Base-by-base conservation (phyloP, 2,113 vertebrate genomes). In the Gymnarchus niloticus region DNA sequence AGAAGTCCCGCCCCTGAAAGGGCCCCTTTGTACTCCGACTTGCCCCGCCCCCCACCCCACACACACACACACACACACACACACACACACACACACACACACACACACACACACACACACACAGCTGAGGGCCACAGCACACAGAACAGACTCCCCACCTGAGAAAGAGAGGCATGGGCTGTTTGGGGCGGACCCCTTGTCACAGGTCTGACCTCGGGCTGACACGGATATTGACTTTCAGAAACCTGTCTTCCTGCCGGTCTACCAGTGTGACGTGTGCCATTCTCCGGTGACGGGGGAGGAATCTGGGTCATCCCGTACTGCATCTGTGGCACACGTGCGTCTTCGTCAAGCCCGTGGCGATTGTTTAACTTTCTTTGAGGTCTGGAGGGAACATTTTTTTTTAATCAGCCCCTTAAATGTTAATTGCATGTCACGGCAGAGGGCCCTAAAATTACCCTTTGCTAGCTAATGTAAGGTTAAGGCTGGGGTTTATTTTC, bases 321-420 rank as follows among this genome's bases (percentile, higher is more conserved):
- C 41, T 25, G 91, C 91, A 88, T 92, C 89, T 90, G 89, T 77
- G 85, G 84, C 89, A 89, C 92, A 93, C 91, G 91, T 93, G 92
- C 88, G 89, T 92, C 90, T 91, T 93, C 90, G 93, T 91, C 88
- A 91, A 90, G 90, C 89, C 84, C 88, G 85, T 86, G 84, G 88
- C 87, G 80, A 91, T 90, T 88, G 89, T 92, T 92, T 92, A 91
- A 89, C 87, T 82, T 85, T 82, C 87, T 88, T 88, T 90, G 87
- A 85, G 73, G 86, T 84, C 83, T 61, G 65, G 33, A 91, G 86
- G 85, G 41, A 33, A 89, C 90, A 91, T 87, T 77, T 87, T 90
- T 88, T 91, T 93, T 89, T 93, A 93, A 94, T 94, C 92, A 93
- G 91, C 89, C 84, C 83, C 87, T 86, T 65, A 86, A 89, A 90